A percentile compares a stretch with the other conserved stretches of the same genome.
phyloP scores from a whole-genome alignment of 2,797 vertebrate species.

The Molossus molossus region DNA sequence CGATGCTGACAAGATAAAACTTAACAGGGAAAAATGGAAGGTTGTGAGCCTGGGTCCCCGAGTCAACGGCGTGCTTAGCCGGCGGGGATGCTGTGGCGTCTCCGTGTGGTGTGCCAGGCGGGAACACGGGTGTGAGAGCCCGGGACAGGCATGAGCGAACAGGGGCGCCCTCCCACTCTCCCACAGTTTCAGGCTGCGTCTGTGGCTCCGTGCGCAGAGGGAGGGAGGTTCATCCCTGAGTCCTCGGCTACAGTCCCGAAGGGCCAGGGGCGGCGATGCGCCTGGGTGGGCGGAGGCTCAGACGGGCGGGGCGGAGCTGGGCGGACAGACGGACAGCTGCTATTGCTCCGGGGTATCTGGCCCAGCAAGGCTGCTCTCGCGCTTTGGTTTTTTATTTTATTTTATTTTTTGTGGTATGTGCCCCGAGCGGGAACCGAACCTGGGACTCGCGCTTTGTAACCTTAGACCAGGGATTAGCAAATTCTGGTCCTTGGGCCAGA shows the following conservation, averaged over 20 bases:
- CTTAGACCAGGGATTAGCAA: neutral
- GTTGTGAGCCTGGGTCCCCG: accelerated
- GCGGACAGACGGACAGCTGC: no score
- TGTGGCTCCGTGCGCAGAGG: accelerated
- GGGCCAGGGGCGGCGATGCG: no score
- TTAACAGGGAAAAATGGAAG: neutral
- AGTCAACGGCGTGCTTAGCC: accelerated
- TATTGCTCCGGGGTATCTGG: no score
- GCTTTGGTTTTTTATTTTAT: no score
- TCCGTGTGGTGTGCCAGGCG: accelerated
- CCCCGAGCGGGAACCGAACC: no score
- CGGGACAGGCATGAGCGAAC: accelerated
- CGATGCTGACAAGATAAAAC: neutral
- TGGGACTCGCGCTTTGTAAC: neutral
- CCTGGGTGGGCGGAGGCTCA: no score
- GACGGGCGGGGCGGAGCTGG: no score
- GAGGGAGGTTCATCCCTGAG: accelerated
- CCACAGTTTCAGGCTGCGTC: neutral
- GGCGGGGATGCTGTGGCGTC: accelerated
- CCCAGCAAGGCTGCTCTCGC: neutral
- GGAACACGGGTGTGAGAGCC: accelerated
- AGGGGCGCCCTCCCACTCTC: accelerated
- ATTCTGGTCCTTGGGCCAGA: neutral
- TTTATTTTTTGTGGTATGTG: no score
- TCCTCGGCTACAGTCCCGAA: neutral